Conservation (phyloP, 2,113 vertebrate genomes). For the Sus scrofa region T2T-Sscrofa CM000825.6:139110001-139110500, state of each 20-base stretch:
- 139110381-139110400: neutral
- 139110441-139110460: neutral
- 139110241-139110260: neutral
- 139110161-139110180: neutral
- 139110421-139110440: neutral
- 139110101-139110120: neutral
- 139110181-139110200: neutral
- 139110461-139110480: neutral
- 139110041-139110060: constrained; percentile 11
- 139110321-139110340: neutral
- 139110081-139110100: neutral
- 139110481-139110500: neutral
- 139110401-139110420: neutral
- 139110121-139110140: neutral
- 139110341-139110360: neutral
- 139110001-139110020: neutral
- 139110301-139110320: neutral
- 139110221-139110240: neutral
- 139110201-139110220: too few relatives aligned
- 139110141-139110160: neutral
- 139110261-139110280: neutral
- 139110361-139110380: neutral
- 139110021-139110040: neutral
- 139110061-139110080: neutral
- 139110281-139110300: neutral